Evolutionary conservation across 2,888 invertebrate genomes (phyloP).

Genomic region (Prosapia bicincta): DNA sequence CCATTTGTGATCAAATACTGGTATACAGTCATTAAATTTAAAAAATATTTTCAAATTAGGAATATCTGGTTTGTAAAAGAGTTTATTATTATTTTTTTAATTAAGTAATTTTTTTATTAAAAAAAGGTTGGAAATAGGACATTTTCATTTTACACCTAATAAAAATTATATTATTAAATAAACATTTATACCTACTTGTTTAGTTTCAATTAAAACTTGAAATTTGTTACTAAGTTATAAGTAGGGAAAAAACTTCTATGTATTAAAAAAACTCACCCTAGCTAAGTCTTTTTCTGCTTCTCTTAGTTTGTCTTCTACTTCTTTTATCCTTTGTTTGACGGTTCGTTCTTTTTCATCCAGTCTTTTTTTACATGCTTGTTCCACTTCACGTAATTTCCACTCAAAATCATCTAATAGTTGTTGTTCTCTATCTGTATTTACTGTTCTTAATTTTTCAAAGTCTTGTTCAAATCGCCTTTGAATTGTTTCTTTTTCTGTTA

Average conservation of each 20-base stretch:
- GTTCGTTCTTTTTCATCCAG: constrained; percentile 53
- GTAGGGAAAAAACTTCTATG: background rate
- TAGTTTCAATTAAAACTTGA: too few species aligned
- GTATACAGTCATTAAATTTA: too few species aligned
- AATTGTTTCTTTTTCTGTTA: constrained; percentile 56
- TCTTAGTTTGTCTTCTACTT: constrained; percentile 42
- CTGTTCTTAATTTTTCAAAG: constrained; percentile 64
- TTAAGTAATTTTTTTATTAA: too few species aligned
- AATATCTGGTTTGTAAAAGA: too few species aligned
- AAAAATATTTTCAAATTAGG: too few species aligned
- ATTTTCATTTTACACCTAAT: too few species aligned
- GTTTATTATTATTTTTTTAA: too few species aligned
- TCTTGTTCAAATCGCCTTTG: constrained; percentile 62
- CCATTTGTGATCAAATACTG: too few species aligned
- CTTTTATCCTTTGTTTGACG: constrained; percentile 40
- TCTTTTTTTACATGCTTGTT: constrained; percentile 62
- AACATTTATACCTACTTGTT: too few species aligned
- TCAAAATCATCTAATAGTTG: constrained; percentile 75
- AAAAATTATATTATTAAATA: too few species aligned
- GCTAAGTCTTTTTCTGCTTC: constrained; percentile 45
- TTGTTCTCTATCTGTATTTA: constrained; percentile 66
- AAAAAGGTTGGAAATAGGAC: too few species aligned
- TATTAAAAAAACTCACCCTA: constrained; percentile 35
- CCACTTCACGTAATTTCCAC: constrained; percentile 77
- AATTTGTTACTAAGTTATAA: too few species aligned